Evolutionary conservation across 2,888 invertebrate species (phyloP), one percentile per base, ranked within the genome.

Genomic region (Heliconius ismenius): DNA sequence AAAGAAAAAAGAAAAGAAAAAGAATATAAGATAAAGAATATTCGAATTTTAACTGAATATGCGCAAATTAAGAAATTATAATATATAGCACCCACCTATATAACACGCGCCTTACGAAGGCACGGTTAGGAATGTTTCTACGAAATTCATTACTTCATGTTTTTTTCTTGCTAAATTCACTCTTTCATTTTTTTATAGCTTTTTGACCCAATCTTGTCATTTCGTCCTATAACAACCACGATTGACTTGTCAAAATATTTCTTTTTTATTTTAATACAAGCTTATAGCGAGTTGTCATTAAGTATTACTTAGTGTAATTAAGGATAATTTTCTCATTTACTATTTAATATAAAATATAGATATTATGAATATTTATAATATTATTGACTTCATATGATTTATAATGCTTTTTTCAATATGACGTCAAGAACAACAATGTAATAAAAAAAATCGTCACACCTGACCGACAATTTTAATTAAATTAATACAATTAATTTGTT

Each of bases 401-500:
- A 21, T 49, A 49, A 49, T 49, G 9, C 7, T 49, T 49, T 6
- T 49, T 49, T 49, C 49, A 49, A 49, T 18, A 6, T 7, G 18
- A 49, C 49, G 7, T 49, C 49, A 21, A 49, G 18, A 21, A 49
- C 49, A 7, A 58, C 72, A 36, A 26, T 21, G 62, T 13, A 73
- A 26, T 62, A 73, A 62, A 73, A 36, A 32, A 73, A 26, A 39
- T 11, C 39, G 73, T 73, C 32, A 79, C 85, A 84, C 84, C 81
- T 85, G 84, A 84, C 82, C 75, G 78, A 73, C 36, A 24, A 83
- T 79, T 78, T 78, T 83, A 85, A 88, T 88, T 84, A 83, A 88
- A 88, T 89, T 84, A 84, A 82, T 80, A 77, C 82, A 85, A 87
- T 87, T 86, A 86, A 85, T 84, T 82, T 82, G 85, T 86, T 90